Conservation (phyloP, 1,140 invertebrate species). For the Plutomurus gul region DNA sequence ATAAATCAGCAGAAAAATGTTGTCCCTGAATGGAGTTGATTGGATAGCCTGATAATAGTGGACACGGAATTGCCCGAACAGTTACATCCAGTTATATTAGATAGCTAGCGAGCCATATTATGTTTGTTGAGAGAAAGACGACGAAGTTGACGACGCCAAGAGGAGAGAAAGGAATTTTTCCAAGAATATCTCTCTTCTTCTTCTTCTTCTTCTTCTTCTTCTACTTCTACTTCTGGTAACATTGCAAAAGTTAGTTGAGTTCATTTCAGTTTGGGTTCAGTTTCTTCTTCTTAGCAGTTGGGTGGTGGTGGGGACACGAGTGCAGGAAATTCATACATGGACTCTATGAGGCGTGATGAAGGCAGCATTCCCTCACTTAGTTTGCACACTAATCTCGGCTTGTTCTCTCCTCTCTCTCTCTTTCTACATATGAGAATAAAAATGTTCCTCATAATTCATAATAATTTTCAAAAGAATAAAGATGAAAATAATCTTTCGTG, state of each 20-base stretch:
- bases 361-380: not conserved
- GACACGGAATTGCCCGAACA: not conserved
- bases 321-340: not conserved
- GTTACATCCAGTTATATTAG: not conserved
- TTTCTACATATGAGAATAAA: not conserved
- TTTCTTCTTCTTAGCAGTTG: not conserved
- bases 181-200: not conserved
- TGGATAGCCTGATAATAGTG: not conserved
- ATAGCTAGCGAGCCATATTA: not conserved
- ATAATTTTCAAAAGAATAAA: constrained; percentile 38
- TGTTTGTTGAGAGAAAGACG: not conserved
- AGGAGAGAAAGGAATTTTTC: not conserved
- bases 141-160: not conserved
- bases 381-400: not conserved
- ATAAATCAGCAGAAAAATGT: not conserved
- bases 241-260: not conserved
- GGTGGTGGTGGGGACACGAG: not conserved
- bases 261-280: not conserved
- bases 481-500: constrained; percentile 37
- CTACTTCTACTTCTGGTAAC: not conserved
- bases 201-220: not conserved
- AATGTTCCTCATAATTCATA: constrained; percentile 18
- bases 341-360: constrained; percentile 35
- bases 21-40: constrained; percentile 4
- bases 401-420: too few species aligned